Evolutionary conservation across 1,140 invertebrate species (phyloP).

Genomic region (Eupristina koningsbergeri): DNA sequence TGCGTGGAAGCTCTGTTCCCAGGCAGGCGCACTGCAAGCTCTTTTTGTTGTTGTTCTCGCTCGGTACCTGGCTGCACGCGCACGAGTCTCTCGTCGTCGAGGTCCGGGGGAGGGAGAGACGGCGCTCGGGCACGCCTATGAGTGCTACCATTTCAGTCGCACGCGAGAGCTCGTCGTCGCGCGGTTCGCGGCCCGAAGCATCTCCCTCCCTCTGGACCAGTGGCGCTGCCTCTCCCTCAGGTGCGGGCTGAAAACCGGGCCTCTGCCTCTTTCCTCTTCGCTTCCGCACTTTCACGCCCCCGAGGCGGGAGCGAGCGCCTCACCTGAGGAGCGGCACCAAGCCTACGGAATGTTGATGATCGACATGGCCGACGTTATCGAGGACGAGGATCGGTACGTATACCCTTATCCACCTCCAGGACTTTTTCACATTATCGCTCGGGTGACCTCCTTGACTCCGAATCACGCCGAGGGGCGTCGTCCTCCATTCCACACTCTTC

Average conservation of each 20-base stretch:
- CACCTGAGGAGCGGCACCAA: background rate
- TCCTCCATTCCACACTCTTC: slow-evolving; percentile 7
- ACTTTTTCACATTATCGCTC: background rate
- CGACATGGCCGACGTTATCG: slow-evolving; percentile 69
- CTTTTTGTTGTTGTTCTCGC: slow-evolving; percentile 6
- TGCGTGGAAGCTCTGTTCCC: slow-evolving; percentile 31
- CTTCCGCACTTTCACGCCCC: background rate
- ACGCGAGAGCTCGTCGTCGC: slow-evolving; percentile 12
- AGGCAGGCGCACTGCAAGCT: slow-evolving; percentile 38
- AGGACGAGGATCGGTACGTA: slow-evolving; percentile 70
- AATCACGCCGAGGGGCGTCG: slow-evolving; percentile 32
- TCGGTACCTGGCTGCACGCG: background rate
- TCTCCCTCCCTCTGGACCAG: background rate
- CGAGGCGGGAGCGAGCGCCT: background rate
- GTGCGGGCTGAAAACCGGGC: background rate
- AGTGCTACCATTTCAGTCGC: slow-evolving; percentile 24
- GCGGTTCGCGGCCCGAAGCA: background rate
- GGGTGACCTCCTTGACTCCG: background rate
- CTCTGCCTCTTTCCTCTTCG: background rate
- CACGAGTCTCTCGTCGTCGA: background rate
- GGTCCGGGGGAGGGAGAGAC: background rate
- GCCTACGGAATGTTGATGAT: slow-evolving; percentile 69
- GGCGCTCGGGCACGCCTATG: slow-evolving; percentile 6
- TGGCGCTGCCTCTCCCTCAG: background rate
- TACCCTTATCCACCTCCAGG: slow-evolving; percentile 31